Conservation (phyloP, 2,113 vertebrate genomes). For the Lichenostomus cassidix region DNA sequence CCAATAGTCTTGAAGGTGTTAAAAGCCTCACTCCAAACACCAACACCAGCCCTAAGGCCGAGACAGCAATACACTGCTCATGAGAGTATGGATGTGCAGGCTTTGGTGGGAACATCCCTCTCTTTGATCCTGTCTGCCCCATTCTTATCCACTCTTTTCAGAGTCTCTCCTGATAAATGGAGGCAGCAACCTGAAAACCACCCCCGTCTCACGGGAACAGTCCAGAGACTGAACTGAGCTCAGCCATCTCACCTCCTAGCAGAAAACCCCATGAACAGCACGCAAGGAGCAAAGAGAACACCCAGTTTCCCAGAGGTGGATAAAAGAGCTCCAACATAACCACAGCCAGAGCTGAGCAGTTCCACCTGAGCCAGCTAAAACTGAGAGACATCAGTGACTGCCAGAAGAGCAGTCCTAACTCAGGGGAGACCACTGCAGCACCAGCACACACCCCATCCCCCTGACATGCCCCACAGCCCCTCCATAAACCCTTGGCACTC, state of each 20-base stretch:
- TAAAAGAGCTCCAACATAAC: not conserved
- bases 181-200: not conserved
- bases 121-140: not conserved
- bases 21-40: not conserved
- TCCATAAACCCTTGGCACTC: fast-evolving
- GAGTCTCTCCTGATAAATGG: not conserved
- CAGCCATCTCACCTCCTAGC: not conserved
- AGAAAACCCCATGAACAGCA: not conserved
- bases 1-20: not conserved
- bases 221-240: not conserved
- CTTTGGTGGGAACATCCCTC: not conserved
- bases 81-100: fast-evolving
- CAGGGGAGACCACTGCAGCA: not conserved
- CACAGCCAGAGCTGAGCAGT: fast-evolving
- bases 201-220: not conserved
- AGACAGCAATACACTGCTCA: not conserved
- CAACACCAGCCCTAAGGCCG: not conserved
- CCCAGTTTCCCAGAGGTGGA: not conserved
- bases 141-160: not conserved
- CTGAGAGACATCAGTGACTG: fast-evolving
- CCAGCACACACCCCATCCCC: fast-evolving
- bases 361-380: not conserved
- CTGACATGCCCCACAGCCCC: fast-evolving
- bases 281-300: not conserved
- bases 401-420: not conserved